phyloP scores from a whole-genome alignment of 2,888 invertebrate species.

The Clusia tigrina region DNA sequence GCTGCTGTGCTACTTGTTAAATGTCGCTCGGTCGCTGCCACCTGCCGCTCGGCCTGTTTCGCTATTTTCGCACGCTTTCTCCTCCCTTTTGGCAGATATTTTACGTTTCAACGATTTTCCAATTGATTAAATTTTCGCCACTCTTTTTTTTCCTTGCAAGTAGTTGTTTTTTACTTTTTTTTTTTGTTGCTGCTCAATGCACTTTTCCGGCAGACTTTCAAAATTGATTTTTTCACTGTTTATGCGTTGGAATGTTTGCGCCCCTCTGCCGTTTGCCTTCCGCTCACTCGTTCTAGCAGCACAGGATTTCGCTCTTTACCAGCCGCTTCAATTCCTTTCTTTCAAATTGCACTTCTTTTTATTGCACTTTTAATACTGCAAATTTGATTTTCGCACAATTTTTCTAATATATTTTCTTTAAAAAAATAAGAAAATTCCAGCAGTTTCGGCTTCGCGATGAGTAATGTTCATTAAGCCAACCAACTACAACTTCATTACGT shows the following conservation, averaged over 20 bases:
- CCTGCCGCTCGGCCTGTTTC: neutral
- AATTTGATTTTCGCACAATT: no score
- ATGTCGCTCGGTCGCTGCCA: slow-evolving; percentile 1
- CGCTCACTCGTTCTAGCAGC: no score
- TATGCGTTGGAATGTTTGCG: slow-evolving; percentile 21
- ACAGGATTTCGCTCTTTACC: no score
- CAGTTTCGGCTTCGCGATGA: no score
- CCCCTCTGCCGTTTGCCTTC: neutral
- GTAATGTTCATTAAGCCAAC: no score
- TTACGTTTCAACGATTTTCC: neutral
- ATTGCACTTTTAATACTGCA: neutral
- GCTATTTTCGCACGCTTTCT: slow-evolving; percentile 25
- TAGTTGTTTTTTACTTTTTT: slow-evolving; percentile 12
- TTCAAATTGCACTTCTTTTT: neutral
- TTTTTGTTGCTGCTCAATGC: neutral
- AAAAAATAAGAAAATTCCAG: neutral
- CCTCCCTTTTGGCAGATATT: neutral
- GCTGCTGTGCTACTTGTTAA: no score
- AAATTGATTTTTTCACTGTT: slow-evolving; percentile 22
- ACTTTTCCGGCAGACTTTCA: neutral
- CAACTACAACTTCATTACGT: no score
- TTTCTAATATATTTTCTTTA: neutral
- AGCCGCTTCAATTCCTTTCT: neutral
- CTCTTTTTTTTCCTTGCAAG: slow-evolving; percentile 19
- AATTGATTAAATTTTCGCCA: slow-evolving; percentile 16